phyloP scores from a whole-genome alignment of 2,797 vertebrate species.

The Hemitrygon akajei region DNA sequence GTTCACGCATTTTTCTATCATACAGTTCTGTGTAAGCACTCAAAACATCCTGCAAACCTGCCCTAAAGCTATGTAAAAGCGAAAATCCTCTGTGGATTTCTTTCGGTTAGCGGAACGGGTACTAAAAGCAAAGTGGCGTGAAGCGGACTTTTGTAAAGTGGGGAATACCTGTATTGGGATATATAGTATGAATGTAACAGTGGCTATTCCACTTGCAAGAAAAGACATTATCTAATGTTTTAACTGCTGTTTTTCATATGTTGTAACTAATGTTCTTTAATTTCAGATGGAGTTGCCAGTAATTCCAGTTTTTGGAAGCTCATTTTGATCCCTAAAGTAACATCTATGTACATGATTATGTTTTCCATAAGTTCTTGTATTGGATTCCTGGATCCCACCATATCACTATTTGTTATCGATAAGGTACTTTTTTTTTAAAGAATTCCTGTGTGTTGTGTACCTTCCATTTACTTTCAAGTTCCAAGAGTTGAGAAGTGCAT shows the following conservation, averaged over 20 bases:
- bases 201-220: not conserved
- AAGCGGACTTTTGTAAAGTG: no score
- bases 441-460: not conserved
- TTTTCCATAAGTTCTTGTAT: constrained; percentile 76
- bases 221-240: not conserved
- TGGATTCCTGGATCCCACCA: constrained; percentile 80
- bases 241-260: not conserved
- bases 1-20: no score
- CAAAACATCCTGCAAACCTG: no score
- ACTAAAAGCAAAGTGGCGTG: no score
- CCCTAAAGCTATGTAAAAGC: no score
- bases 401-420: constrained; percentile 81
- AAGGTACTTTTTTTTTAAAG: constrained; percentile 57
- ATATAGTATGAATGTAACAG: not conserved
- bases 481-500: not conserved
- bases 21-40: no score
- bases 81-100: no score
- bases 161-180: no score
- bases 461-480: not conserved
- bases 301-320: constrained; percentile 77
- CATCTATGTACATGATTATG: constrained; percentile 66
- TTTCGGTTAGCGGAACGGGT: no score
- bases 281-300: constrained; percentile 63
- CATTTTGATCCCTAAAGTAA: constrained; percentile 62
- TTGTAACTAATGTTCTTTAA: constrained; percentile 38